Evolutionary conservation across 2,113 vertebrate species (phyloP), one percentile per base, ranked within the genome.

Genomic region (Nesogale talazaci): DNA sequence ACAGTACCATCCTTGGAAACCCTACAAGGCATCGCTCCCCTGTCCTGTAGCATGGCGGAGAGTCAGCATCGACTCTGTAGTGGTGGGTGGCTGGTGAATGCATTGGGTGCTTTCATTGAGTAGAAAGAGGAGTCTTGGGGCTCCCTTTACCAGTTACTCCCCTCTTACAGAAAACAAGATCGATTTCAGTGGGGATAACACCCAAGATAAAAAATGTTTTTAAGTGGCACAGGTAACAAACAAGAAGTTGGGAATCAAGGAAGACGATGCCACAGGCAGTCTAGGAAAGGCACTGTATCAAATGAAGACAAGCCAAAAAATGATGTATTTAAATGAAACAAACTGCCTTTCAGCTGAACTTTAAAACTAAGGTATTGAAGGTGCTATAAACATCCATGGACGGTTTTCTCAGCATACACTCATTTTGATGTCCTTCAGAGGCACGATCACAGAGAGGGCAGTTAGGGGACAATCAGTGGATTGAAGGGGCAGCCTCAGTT

Each of bases 61-160:
- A 52, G 46, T 52, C 46, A 52, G 46, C 46, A 12, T 52, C 46
- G 46, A 52, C 10, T 52, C 46, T 52, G 14, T 52, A 12, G 46
- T 11, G 46, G 46, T 52, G 46, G 46, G 46, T 52, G 46, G 46
- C 46, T 52, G 46, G 46, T 52, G 14, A 12, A 52, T 52, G 10
- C 46, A 11, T 52, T 52, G 46, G 46, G 10, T 52, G 46, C 46
- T 52, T 52, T 11, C 46, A 9, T 52, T 52, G 46, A 16, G 23
- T 52, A 9, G 81, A 77, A 90, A 92, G 61, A 94, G 81, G 92
- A 93, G 90, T 80, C 89, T 93, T 84, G 80, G 70, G n/a, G 40
- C 57, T 89, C 87, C 74, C 92, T 90, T 82, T 86, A 63, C 95
- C 95, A 96, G 94, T 91, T 93, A 94, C 89, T 86, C 82, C 74